Percentiles rank a stretch among this genome's conserved stretches.
Evolutionary conservation across 1,140 invertebrate genomes (phyloP).

Genomic region (Meloidogyne chitwoodi): DNA sequence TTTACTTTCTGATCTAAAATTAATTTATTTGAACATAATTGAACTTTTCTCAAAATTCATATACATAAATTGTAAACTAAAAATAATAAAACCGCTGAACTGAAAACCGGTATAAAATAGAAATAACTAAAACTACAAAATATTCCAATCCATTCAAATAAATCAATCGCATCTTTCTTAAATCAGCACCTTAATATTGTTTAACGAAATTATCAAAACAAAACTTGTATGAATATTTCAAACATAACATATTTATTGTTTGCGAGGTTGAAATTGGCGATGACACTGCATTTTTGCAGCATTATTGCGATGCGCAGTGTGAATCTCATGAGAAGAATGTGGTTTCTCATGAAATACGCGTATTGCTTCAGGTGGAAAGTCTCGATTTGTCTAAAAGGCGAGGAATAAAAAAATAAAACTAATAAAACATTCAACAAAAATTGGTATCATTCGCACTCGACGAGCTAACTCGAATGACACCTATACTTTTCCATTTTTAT

Average conservation of each 20-base stretch:
- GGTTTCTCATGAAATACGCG: slow-evolving; percentile 25
- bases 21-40: neutral
- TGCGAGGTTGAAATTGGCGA: slow-evolving; percentile 20
- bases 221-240: no score
- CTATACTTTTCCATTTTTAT: no score
- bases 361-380: slow-evolving; percentile 31
- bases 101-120: neutral
- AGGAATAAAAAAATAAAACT: neutral
- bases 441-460: no score
- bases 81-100: neutral
- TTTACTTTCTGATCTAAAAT: neutral
- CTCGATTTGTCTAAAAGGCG: slow-evolving; percentile 21
- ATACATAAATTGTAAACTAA: neutral
- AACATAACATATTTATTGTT: no score
- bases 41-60: neutral
- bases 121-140: neutral
- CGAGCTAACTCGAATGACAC: no score
- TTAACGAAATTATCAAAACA: neutral
- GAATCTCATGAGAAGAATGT: slow-evolving; percentile 5
- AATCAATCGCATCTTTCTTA: neutral
- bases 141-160: neutral
- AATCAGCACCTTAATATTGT: neutral
- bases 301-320: slow-evolving; percentile 8
- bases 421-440: no score
- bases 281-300: slow-evolving; percentile 5